Evolutionary conservation across 1,140 invertebrate genomes (phyloP).

Genomic region (Tachypleus tridentatus): DNA sequence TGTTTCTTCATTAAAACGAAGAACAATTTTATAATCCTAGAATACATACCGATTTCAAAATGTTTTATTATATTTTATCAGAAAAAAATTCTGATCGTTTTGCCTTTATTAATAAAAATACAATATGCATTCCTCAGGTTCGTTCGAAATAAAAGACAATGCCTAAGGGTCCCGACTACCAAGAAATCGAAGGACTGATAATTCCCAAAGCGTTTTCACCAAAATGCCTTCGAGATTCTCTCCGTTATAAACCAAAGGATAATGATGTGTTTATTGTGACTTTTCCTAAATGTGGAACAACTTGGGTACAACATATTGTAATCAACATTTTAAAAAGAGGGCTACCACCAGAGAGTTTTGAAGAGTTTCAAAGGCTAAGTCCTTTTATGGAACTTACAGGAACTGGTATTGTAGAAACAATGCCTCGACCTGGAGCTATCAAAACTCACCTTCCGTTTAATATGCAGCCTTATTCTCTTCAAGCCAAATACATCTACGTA

Average conservation of each 20-base stretch:
- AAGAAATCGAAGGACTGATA: neutral
- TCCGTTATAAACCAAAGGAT: slow-evolving; percentile 9
- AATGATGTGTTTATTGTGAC: slow-evolving; percentile 22
- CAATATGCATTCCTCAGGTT: no score
- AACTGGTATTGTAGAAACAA: slow-evolving; percentile 14
- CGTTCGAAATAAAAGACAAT: no score
- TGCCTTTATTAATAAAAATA: no score
- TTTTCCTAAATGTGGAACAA: slow-evolving; percentile 23
- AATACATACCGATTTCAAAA: no score
- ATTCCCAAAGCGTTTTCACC: neutral
- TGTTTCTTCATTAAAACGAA: no score
- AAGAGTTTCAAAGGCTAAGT: slow-evolving; percentile 8
- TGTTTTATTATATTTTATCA: no score
- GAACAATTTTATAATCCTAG: no score
- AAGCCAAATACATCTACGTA: slow-evolving; percentile 52
- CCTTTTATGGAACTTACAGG: slow-evolving; percentile 18
- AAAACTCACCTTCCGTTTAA: slow-evolving; percentile 23
- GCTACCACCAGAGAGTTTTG: slow-evolving; percentile 5
- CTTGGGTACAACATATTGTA: slow-evolving; percentile 20
- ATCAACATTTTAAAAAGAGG: slow-evolving; percentile 17
- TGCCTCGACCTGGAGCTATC: slow-evolving; percentile 13
- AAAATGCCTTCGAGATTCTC: slow-evolving; percentile 3
- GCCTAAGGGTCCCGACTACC: neutral
- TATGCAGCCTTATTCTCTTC: slow-evolving; percentile 30
- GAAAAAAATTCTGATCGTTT: no score